A percentile compares a stretch with the other conserved stretches of the same genome.
phyloP scores from a whole-genome alignment of 2,888 invertebrate genomes.

The Nephrotoma flavescens region DNA sequence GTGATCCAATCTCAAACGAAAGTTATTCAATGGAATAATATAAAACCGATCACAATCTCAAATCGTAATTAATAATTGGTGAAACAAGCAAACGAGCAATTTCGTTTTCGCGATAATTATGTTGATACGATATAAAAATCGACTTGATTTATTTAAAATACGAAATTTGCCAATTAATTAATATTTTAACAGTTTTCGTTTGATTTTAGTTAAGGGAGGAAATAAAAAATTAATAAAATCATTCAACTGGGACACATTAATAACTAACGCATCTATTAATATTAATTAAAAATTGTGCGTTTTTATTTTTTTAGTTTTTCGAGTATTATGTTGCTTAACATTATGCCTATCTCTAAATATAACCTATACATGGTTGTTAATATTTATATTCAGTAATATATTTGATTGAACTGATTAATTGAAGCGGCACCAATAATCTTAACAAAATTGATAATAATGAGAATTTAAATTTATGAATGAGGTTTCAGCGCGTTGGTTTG shows the following conservation, averaged over 20 bases:
- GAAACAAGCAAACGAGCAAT: background rate
- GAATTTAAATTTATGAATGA: too few relatives aligned
- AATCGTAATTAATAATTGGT: background rate
- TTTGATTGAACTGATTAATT: too few relatives aligned
- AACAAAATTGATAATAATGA: too few relatives aligned
- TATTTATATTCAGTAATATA: too few relatives aligned
- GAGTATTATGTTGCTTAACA: background rate
- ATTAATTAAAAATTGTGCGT: background rate
- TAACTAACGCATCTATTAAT: background rate
- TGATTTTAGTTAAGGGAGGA: background rate
- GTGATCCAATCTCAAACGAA: too few relatives aligned
- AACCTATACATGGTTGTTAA: too few relatives aligned
- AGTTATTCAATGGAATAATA: background rate
- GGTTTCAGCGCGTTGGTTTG: too few relatives aligned
- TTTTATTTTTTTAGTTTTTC: background rate
- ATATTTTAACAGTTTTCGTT: background rate
- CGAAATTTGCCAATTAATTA: too few relatives aligned
- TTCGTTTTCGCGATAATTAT: background rate
- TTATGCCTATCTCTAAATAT: too few relatives aligned
- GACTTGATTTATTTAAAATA: background rate
- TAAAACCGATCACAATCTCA: background rate
- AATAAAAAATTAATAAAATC: background rate
- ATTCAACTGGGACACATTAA: background rate
- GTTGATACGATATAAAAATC: background rate
- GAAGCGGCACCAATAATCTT: too few relatives aligned